phyloP scores from a whole-genome alignment of 2,113 vertebrate genomes.

The Agapornis roseicollis region DNA sequence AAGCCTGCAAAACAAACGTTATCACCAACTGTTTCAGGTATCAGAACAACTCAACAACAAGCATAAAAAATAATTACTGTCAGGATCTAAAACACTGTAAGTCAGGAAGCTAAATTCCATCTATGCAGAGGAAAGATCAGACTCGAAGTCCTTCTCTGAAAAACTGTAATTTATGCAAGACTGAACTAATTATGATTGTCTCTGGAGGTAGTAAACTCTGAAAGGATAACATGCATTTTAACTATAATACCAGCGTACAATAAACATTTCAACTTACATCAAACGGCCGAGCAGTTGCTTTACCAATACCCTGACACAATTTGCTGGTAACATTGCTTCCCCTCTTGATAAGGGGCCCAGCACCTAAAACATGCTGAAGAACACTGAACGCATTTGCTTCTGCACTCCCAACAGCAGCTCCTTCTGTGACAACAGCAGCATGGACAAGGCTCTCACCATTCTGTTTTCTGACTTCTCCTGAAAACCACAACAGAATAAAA shows the following conservation, averaged over 20 bases:
- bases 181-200: neutral
- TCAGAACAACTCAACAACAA: neutral
- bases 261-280: slow-evolving; percentile 80
- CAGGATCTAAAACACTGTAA: neutral
- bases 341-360: slow-evolving; percentile 89
- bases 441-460: slow-evolving; percentile 81
- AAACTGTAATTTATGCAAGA: neutral
- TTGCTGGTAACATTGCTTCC: slow-evolving; percentile 80
- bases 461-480: slow-evolving; percentile 87
- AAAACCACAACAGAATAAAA: neutral
- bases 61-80: neutral
- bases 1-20: slow-evolving; percentile 77
- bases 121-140: neutral
- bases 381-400: slow-evolving; percentile 89
- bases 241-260: neutral
- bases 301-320: slow-evolving; percentile 81
- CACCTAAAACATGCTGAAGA: slow-evolving; percentile 90
- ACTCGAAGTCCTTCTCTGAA: neutral
- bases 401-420: slow-evolving; percentile 72
- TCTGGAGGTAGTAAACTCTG: neutral
- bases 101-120: neutral
- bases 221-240: neutral
- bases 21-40: neutral
- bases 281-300: slow-evolving; percentile 83
- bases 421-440: slow-evolving; percentile 84